Evolutionary conservation across 2,797 vertebrate species (phyloP).

Genomic region (Cercopithecus hamlyni): DNA sequence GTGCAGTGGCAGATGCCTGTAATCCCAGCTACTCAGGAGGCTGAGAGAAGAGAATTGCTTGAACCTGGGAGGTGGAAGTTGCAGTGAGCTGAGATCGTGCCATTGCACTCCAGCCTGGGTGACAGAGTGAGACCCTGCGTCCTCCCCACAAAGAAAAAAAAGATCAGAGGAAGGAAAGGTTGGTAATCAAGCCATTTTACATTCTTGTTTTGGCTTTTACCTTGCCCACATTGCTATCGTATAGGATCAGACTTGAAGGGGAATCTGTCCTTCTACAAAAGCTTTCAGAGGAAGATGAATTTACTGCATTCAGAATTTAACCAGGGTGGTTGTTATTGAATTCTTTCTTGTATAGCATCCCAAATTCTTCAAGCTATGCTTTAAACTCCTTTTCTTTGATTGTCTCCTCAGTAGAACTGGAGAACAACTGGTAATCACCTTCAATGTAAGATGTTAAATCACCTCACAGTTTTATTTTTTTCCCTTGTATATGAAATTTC

Average conservation of each 20-base stretch:
- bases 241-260: background rate
- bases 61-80: background rate
- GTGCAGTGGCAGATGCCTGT: background rate
- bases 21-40: background rate
- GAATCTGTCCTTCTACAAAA: background rate
- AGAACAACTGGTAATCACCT: background rate
- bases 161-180: background rate
- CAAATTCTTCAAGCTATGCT: background rate
- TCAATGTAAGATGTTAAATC: slow-evolving; percentile 1
- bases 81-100: background rate
- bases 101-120: background rate
- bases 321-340: background rate
- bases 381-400: background rate
- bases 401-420: slow-evolving; percentile 9
- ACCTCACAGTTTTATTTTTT: background rate
- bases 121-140: background rate
- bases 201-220: slow-evolving; percentile 24
- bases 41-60: background rate
- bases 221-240: background rate
- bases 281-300: background rate
- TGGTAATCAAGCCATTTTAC: slow-evolving; percentile 15
- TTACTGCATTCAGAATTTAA: background rate
- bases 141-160: background rate
- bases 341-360: background rate
- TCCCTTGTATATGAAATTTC: background rate